Conservation (phyloP, 2,797 vertebrate species). For the Pseudomugil tenellus region DNA sequence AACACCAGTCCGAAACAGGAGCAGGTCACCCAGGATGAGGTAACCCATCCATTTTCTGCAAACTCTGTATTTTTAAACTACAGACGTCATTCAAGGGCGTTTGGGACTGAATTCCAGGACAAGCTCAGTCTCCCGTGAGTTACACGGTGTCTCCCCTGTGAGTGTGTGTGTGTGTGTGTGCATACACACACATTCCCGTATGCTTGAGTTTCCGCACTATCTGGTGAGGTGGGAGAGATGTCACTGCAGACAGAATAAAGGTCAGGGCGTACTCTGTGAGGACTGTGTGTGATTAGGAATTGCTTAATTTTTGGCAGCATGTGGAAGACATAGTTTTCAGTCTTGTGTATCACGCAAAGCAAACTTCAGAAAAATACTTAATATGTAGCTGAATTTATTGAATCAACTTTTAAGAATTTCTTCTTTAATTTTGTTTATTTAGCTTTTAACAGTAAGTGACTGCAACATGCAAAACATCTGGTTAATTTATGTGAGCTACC, state of each 20-base stretch:
- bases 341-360: background rate
- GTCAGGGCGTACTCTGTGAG: slow-evolving; percentile 72
- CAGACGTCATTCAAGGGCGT: slow-evolving; percentile 70
- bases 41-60: slow-evolving; percentile 68
- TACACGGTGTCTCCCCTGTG: slow-evolving; percentile 57
- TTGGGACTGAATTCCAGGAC: slow-evolving; percentile 74
- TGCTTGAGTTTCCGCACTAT: slow-evolving; percentile 70
- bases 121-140: slow-evolving; percentile 69
- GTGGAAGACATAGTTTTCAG: slow-evolving; percentile 11
- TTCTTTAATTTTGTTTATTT: background rate
- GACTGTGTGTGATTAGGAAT: slow-evolving; percentile 44
- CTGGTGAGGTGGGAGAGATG: slow-evolving; percentile 74
- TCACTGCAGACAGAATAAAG: slow-evolving; percentile 75
- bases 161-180: slow-evolving; percentile 9
- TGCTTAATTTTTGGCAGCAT: slow-evolving; percentile 31
- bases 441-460: background rate
- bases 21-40: slow-evolving; percentile 71
- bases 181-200: slow-evolving; percentile 28
- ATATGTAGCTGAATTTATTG: background rate
- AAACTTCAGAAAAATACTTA: background rate
- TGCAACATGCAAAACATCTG: background rate
- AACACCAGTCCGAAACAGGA: slow-evolving; percentile 58
- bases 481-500: background rate
- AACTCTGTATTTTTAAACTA: slow-evolving; percentile 77
- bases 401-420: background rate